phyloP scores from a whole-genome alignment of 2,888 invertebrate species.

The Lycia hirtaria region DNA sequence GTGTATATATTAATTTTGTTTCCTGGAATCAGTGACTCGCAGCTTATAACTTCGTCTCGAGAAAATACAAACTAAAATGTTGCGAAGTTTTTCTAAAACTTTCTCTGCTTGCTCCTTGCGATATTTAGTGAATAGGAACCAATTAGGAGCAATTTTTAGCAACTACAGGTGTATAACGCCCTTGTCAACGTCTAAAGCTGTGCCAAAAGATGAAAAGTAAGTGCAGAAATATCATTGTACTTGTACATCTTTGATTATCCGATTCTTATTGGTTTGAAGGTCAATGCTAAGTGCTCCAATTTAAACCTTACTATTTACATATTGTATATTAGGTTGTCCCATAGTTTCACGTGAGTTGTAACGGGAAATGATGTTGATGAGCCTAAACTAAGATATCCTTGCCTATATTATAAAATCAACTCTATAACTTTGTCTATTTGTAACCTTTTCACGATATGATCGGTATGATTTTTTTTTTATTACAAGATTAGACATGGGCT shows the following conservation, averaged over 20 bases:
- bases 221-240: constrained; percentile 40
- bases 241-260: background rate
- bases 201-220: constrained; percentile 75
- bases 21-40: background rate
- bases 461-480: too few relatives aligned
- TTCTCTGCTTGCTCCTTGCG: constrained; percentile 56
- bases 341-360: too few relatives aligned
- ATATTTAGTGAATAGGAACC: constrained; percentile 60
- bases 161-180: constrained; percentile 62
- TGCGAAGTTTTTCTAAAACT: constrained; percentile 66
- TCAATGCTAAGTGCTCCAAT: background rate
- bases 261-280: background rate
- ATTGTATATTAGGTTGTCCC: too few relatives aligned
- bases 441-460: too few relatives aligned
- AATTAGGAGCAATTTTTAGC: constrained; percentile 59
- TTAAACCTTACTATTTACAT: too few relatives aligned
- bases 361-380: too few relatives aligned
- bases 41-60: background rate
- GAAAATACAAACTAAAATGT: constrained; percentile 52
- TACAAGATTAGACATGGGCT: too few relatives aligned
- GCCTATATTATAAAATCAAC: too few relatives aligned
- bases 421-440: too few relatives aligned
- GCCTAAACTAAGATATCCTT: too few relatives aligned
- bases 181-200: constrained; percentile 68
- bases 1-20: constrained; percentile 22